These are phyloP conservation scores for Marisa cornuarietis DNA, from an alignment of 1,140 invertebrate genomes.

Conservation along the genomic window DNA sequence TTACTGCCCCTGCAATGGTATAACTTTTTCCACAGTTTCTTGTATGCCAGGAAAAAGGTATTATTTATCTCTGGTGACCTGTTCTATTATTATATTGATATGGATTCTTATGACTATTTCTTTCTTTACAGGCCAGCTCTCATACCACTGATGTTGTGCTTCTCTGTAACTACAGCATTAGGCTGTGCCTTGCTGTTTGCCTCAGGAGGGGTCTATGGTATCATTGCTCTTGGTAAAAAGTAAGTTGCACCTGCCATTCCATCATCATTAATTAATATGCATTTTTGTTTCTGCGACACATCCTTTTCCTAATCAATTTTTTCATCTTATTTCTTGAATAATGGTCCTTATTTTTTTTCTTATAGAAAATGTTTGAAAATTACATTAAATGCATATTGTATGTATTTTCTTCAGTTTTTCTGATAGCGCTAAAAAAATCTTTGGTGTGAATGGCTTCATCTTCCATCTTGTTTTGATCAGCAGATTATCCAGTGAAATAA, in stretches of 20 bases:
- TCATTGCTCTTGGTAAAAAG: slow-evolving; percentile 84
- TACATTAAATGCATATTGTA: too few relatives aligned
- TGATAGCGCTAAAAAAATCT: too few relatives aligned
- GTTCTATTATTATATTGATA: background rate
- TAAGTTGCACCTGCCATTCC: slow-evolving; percentile 45
- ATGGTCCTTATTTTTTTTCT: too few relatives aligned
- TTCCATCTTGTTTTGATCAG: too few relatives aligned
- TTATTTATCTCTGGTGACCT: too few relatives aligned
- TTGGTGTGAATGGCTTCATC: too few relatives aligned
- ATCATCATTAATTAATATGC: background rate
- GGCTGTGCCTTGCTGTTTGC: slow-evolving; percentile 88
- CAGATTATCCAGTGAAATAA: too few relatives aligned
- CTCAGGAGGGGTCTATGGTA: slow-evolving; percentile 89
- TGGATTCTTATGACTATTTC: background rate
- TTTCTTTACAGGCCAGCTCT: slow-evolving; percentile 75
- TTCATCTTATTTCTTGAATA: background rate
- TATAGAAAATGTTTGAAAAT: too few relatives aligned
- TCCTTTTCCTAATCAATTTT: background rate
- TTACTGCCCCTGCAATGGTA: too few relatives aligned
- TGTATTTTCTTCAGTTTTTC: too few relatives aligned
- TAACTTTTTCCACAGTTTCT: too few relatives aligned
- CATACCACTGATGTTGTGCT: slow-evolving; percentile 81
- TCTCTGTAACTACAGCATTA: slow-evolving; percentile 80
- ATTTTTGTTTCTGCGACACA: background rate
- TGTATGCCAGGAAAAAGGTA: too few relatives aligned